A percentile compares a stretch with the other conserved stretches of the same genome.
phyloP scores from a whole-genome alignment of 2,113 vertebrate species.

The Nannospalax galili region DNA sequence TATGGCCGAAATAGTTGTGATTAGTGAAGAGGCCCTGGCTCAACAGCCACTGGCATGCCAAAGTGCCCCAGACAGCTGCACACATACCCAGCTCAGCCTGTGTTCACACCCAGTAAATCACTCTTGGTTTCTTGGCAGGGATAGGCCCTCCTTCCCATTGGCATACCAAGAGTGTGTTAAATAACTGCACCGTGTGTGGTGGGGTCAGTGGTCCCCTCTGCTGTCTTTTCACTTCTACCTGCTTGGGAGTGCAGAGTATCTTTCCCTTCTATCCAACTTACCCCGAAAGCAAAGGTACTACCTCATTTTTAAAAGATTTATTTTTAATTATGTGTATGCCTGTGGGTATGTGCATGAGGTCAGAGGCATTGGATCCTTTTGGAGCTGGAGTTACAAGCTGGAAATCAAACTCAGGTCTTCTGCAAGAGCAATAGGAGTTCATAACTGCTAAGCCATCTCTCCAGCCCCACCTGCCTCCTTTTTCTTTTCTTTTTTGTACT shows the following conservation, averaged over 20 bases:
- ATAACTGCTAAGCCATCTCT: no score
- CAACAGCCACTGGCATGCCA: neutral
- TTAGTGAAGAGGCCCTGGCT: neutral
- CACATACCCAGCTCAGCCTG: neutral
- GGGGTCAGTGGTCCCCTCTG: accelerated
- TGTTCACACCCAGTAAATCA: neutral
- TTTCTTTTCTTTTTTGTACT: no score
- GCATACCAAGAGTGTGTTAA: neutral
- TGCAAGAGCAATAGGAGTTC: neutral
- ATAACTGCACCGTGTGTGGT: neutral
- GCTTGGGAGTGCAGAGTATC: neutral
- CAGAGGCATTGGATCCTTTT: neutral
- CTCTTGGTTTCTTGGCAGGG: neutral
- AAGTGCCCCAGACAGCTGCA: accelerated
- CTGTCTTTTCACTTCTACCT: neutral
- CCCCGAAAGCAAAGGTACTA: neutral
- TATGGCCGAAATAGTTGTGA: neutral
- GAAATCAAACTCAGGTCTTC: neutral
- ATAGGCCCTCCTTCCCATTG: neutral
- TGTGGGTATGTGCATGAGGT: neutral
- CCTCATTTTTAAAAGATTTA: neutral
- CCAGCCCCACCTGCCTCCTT: no score
- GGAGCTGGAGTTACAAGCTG: neutral
- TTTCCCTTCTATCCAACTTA: neutral
- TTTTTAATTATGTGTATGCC: neutral